Percentiles rank a stretch among this genome's conserved stretches.
phyloP scores from a whole-genome alignment of 2,797 vertebrate genomes.

The Botia almorhae region DNA sequence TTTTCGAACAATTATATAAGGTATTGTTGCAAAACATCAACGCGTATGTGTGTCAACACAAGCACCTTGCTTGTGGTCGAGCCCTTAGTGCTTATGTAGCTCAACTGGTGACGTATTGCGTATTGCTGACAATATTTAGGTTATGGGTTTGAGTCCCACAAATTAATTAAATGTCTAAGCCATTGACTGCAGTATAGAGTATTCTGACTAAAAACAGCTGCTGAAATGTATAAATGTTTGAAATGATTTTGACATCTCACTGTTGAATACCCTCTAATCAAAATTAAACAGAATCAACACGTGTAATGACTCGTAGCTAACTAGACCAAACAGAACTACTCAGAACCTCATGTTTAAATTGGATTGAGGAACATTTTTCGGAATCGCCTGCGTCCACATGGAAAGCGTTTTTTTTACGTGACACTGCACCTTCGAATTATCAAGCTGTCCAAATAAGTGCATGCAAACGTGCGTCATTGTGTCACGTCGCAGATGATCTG shows the following conservation, averaged over 20 bases:
- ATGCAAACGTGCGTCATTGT: slow-evolving; percentile 13
- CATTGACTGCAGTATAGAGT: too few species aligned
- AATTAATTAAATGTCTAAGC: too few species aligned
- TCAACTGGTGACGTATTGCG: too few species aligned
- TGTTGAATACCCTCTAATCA: neutral
- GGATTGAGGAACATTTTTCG: neutral
- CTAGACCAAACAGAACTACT: neutral
- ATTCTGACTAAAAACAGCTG: too few species aligned
- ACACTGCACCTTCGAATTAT: neutral
- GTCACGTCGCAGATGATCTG: slow-evolving; percentile 18
- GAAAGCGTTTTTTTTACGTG: neutral
- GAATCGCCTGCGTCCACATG: neutral
- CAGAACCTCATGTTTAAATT: neutral
- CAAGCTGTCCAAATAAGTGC: slow-evolving; percentile 27
- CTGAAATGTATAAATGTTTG: too few species aligned
- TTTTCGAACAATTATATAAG: slow-evolving; percentile 18
- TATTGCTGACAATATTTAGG: too few species aligned
- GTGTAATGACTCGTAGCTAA: neutral
- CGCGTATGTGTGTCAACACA: neutral
- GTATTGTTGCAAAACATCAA: slow-evolving; percentile 6
- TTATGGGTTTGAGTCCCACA: too few species aligned
- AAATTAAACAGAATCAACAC: neutral
- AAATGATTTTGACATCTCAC: too few species aligned
- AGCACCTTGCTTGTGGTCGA: neutral
- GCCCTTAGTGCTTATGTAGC: too few species aligned